A percentile compares a stretch with the other conserved stretches of the same genome.
phyloP scores from a whole-genome alignment of 2,113 vertebrate species.

The Camarhynchus parvulus region DNA sequence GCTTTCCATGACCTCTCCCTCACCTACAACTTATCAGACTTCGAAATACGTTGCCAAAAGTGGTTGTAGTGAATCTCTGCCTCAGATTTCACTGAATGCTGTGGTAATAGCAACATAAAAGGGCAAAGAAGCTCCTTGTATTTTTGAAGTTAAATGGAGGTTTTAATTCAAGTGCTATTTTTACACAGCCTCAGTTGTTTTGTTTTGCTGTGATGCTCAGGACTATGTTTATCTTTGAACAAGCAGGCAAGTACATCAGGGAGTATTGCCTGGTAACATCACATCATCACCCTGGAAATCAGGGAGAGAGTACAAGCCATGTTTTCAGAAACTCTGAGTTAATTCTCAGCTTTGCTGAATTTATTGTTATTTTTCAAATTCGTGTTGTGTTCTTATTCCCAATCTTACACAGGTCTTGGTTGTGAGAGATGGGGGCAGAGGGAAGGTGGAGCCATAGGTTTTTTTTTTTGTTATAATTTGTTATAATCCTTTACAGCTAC shows the following conservation, averaged over 20 bases:
- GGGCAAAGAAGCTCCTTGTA: neutral
- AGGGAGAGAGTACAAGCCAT: neutral
- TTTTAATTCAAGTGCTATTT: neutral
- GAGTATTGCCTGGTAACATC: neutral
- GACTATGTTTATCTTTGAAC: neutral
- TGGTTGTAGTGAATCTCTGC: neutral
- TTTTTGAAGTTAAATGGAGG: neutral
- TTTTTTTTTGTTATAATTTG: neutral
- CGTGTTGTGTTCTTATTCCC: neutral
- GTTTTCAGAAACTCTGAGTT: neutral
- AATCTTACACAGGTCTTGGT: neutral
- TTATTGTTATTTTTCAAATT: neutral
- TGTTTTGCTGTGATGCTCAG: neutral
- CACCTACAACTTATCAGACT: neutral
- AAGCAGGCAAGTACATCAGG: neutral
- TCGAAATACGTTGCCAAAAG: neutral
- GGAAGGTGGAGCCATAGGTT: accelerated
- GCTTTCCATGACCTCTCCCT: neutral
- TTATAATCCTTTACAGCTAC: neutral
- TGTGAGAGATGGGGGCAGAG: neutral
- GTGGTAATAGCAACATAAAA: neutral
- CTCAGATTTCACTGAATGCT: neutral
- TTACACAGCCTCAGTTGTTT: neutral
- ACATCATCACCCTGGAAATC: neutral
- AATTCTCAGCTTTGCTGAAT: neutral